phyloP scores from a whole-genome alignment of 2,797 vertebrate genomes.

The Agapornis canus region DNA sequence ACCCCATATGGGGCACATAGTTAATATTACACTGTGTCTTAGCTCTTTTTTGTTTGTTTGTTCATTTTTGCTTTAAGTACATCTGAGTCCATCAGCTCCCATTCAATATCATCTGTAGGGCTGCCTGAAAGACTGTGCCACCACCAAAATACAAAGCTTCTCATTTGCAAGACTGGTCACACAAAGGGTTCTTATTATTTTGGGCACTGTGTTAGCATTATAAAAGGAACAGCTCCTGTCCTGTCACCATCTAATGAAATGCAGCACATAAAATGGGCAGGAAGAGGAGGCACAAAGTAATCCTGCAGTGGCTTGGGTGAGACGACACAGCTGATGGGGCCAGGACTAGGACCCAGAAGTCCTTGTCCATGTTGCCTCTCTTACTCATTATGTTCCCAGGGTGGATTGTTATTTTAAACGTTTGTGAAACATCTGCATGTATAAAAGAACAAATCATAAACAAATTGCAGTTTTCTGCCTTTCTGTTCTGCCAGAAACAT shows the following conservation, averaged over 20 bases:
- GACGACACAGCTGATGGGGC: background rate
- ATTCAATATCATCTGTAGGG: background rate
- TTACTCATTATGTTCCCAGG: background rate
- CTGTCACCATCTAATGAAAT: background rate
- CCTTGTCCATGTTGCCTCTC: background rate
- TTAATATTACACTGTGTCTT: constrained; percentile 5
- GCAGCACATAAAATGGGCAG: background rate
- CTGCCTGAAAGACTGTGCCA: background rate
- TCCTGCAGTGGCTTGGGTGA: background rate
- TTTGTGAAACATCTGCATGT: constrained; percentile 40
- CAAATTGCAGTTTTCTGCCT: background rate
- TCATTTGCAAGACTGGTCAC: background rate
- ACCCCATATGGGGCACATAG: background rate
- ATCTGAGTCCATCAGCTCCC: background rate
- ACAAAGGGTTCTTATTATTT: background rate
- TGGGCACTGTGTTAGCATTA: background rate
- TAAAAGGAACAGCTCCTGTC: background rate
- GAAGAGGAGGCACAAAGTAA: background rate
- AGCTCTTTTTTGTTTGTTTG: background rate
- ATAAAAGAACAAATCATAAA: constrained; percentile 37
- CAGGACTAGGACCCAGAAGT: background rate
- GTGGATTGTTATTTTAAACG: background rate
- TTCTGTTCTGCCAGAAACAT: constrained; percentile 45
- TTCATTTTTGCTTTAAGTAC: background rate
- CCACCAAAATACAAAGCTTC: background rate